Percentiles rank a stretch among this genome's conserved stretches.
Conservation (phyloP, 2,113 vertebrate genomes). For the Struthidea cinerea region DNA sequence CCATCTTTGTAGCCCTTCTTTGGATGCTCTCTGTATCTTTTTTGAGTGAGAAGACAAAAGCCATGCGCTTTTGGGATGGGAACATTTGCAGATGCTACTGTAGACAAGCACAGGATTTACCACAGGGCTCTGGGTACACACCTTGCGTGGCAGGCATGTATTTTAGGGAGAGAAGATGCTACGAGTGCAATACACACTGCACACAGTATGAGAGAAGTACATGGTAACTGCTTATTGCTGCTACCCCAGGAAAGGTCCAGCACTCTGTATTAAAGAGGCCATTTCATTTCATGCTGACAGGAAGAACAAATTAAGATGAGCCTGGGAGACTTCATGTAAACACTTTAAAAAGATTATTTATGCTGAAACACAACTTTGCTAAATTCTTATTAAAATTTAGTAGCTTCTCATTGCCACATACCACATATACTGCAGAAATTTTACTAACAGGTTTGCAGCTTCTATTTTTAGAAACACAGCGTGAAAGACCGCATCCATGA, state of each 20-base stretch:
- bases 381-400: background rate
- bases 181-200: background rate
- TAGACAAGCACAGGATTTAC: background rate
- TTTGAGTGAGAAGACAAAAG: background rate
- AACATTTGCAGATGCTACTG: background rate
- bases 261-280: background rate
- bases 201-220: background rate
- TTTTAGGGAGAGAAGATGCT: background rate
- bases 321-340: background rate
- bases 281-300: background rate
- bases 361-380: background rate
- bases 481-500: background rate
- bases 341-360: background rate
- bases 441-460: background rate
- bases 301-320: background rate
- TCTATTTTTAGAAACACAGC: background rate
- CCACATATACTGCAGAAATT: background rate
- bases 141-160: background rate
- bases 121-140: background rate
- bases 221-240: background rate
- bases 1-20: background rate
- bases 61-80: rapidly evolving
- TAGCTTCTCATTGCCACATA: background rate
- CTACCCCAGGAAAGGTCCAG: background rate
- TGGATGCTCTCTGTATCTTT: background rate